Conservation (phyloP, 2,113 vertebrate genomes). For the Phyllostomus hastatus region DNA sequence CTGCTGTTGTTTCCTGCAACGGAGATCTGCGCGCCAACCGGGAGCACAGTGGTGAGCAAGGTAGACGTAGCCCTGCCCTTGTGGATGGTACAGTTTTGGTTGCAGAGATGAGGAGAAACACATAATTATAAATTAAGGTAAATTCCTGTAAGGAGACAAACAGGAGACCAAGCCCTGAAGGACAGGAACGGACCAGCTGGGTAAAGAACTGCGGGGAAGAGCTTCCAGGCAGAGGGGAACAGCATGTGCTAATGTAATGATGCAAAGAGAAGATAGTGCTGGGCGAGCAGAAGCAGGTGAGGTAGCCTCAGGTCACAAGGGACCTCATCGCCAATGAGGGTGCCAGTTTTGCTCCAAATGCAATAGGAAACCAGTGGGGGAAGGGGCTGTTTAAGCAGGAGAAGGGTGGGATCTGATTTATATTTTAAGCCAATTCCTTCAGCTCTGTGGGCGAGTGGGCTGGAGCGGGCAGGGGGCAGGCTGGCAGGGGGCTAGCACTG, state of each 20-base stretch:
- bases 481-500: neutral
- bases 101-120: neutral
- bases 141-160: neutral
- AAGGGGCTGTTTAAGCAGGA: neutral
- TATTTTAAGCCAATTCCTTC: neutral
- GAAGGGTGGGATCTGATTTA: neutral
- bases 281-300: neutral
- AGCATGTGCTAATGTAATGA: neutral
- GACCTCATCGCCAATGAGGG: neutral
- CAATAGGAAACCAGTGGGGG: neutral
- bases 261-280: fast-evolving
- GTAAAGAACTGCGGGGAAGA: neutral
- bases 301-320: neutral
- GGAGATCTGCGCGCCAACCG: no score
- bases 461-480: neutral
- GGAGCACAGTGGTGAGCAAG: neutral
- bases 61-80: neutral
- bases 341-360: neutral
- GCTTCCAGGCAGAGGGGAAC: neutral
- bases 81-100: neutral
- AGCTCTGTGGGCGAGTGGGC: neutral
- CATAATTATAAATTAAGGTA: neutral
- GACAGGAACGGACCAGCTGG: neutral
- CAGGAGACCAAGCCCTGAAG: neutral
- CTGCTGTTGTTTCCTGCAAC: neutral